Conservation (phyloP, 2,113 vertebrate species). For the Taxidea taxus region DNA sequence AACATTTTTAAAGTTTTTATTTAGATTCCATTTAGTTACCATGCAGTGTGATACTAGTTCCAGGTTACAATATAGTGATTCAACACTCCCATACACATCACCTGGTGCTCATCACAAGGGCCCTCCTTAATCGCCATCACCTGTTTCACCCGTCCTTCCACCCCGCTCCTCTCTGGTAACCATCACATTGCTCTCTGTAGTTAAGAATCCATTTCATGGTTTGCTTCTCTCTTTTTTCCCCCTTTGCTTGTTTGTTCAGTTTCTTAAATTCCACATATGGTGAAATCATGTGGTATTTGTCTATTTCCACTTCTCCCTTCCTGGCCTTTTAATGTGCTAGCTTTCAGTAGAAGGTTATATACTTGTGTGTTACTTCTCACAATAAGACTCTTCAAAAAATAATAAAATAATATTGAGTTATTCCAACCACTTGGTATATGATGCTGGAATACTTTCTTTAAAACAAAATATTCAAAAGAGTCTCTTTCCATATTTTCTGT, state of each 20-base stretch:
- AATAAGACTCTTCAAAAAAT: not conserved
- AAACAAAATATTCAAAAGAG: not conserved
- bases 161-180: not conserved
- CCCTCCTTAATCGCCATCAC: not conserved
- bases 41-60: not conserved
- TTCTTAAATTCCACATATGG: not conserved
- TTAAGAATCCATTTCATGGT: not conserved
- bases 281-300: not conserved
- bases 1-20: not conserved
- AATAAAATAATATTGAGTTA: not conserved
- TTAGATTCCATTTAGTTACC: not conserved
- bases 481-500: not conserved
- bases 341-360: not conserved
- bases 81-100: not conserved
- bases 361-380: not conserved
- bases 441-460: conserved; percentile 17
- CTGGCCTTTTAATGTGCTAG: not conserved
- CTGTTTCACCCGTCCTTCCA: not conserved
- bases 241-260: not conserved
- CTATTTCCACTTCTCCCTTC: not conserved
- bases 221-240: not conserved
- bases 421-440: not conserved
- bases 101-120: not conserved
- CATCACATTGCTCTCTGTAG: not conserved
- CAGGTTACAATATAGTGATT: not conserved